These are phyloP conservation scores for Tokudaia muenninki DNA, from an alignment of 2,797 vertebrate genomes.

Conservation along the genomic window DNA sequence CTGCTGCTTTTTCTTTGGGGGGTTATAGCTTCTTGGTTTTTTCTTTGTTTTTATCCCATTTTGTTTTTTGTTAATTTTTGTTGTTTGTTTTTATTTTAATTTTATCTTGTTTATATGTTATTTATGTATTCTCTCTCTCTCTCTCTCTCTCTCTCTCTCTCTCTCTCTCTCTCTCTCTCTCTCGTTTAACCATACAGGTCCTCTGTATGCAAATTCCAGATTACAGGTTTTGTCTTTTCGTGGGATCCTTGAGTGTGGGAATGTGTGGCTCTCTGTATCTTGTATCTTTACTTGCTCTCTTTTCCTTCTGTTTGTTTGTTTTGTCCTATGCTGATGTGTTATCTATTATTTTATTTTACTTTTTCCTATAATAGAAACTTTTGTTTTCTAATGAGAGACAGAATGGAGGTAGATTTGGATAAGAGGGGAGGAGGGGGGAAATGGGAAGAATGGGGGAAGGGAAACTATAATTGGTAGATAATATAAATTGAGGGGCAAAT, in stretches of 20 bases:
- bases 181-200: neutral
- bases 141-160: too few relatives aligned
- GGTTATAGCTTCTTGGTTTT: too few relatives aligned
- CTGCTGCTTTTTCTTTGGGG: too few relatives aligned
- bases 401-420: neutral
- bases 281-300: neutral
- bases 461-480: neutral
- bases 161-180: too few relatives aligned
- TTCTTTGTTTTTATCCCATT: neutral
- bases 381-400: neutral
- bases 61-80: neutral
- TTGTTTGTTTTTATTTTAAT: neutral
- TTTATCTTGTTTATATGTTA: neutral
- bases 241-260: neutral
- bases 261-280: neutral
- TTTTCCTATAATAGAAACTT: neutral
- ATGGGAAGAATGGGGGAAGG: neutral
- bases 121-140: neutral
- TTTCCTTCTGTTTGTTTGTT: neutral
- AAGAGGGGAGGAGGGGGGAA: neutral
- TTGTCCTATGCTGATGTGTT: too few relatives aligned
- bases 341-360: neutral
- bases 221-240: neutral
- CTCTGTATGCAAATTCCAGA: neutral
- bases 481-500: neutral